Evolutionary conservation across 2,888 invertebrate species (phyloP).

Genomic region (Oxytorus armatus): DNA sequence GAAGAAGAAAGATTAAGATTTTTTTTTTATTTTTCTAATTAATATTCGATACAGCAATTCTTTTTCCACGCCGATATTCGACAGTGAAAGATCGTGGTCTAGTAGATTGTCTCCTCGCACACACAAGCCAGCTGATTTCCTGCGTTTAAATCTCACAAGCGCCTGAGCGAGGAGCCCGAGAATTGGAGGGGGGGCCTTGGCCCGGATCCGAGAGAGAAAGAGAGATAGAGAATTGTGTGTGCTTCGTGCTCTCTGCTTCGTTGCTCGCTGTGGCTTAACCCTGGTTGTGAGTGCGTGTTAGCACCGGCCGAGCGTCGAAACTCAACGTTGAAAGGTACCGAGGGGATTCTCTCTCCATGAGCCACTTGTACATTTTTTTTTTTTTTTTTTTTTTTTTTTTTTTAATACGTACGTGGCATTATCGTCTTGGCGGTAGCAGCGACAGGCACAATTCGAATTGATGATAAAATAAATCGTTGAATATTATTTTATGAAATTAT

Average conservation of each 20-base stretch:
- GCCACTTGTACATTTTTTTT: slow-evolving; percentile 44
- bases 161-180: slow-evolving; percentile 58
- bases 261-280: slow-evolving; percentile 59
- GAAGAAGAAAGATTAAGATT: too few species aligned
- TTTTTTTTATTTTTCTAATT: too few species aligned
- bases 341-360: slow-evolving; percentile 58
- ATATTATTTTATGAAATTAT: neutral
- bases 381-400: neutral
- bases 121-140: slow-evolving; percentile 68
- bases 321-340: slow-evolving; percentile 54
- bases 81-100: slow-evolving; percentile 36
- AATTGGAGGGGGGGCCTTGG: slow-evolving; percentile 73
- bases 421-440: neutral
- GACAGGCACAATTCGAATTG: neutral
- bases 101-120: slow-evolving; percentile 45
- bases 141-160: slow-evolving; percentile 68
- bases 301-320: slow-evolving; percentile 49
- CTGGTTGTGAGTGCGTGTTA: slow-evolving; percentile 52
- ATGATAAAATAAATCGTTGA: neutral
- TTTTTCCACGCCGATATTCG: neutral
- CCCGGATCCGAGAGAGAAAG: slow-evolving; percentile 70
- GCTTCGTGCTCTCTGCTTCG: slow-evolving; percentile 56
- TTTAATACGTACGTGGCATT: slow-evolving; percentile 43
- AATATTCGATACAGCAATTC: neutral
- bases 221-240: slow-evolving; percentile 41